Conservation (phyloP, 2,113 vertebrate genomes). For the Atrichornis clamosus region DNA sequence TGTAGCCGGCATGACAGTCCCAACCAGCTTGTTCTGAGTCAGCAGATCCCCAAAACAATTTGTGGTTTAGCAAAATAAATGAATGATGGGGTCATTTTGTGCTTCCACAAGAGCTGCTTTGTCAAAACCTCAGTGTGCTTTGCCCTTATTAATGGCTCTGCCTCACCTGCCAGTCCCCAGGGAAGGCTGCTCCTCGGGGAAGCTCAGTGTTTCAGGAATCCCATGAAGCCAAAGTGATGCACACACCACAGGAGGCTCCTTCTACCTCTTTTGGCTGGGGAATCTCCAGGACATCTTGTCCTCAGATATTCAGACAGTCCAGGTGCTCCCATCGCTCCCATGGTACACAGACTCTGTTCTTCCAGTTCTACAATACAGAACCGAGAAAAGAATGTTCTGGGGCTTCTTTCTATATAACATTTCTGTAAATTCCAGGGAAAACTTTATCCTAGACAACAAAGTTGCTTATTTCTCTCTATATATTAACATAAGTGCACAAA, state of each 20-base stretch:
- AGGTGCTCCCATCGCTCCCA: rapidly evolving
- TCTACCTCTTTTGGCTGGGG: background rate
- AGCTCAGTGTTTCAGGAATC: background rate
- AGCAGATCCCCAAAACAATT: background rate
- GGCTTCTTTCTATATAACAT: background rate
- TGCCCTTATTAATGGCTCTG: background rate
- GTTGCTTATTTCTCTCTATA: background rate
- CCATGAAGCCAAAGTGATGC: background rate
- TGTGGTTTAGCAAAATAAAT: background rate
- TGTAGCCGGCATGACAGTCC: background rate
- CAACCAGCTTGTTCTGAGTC: background rate
- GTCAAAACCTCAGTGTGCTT: background rate
- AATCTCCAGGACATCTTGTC: background rate
- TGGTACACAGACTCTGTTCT: background rate
- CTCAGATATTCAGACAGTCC: background rate
- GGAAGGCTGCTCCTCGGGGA: background rate
- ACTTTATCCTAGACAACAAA: background rate
- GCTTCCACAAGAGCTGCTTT: background rate
- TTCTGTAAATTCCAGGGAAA: background rate
- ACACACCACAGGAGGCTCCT: background rate
- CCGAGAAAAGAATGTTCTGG: background rate
- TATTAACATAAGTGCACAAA: background rate
- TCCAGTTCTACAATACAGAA: background rate
- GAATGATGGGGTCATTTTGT: background rate
- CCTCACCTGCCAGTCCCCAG: background rate